Evolutionary conservation across 2,888 invertebrate genomes (phyloP), one percentile per base, ranked within the genome.

Genomic region (Yponomeuta evonymella): DNA sequence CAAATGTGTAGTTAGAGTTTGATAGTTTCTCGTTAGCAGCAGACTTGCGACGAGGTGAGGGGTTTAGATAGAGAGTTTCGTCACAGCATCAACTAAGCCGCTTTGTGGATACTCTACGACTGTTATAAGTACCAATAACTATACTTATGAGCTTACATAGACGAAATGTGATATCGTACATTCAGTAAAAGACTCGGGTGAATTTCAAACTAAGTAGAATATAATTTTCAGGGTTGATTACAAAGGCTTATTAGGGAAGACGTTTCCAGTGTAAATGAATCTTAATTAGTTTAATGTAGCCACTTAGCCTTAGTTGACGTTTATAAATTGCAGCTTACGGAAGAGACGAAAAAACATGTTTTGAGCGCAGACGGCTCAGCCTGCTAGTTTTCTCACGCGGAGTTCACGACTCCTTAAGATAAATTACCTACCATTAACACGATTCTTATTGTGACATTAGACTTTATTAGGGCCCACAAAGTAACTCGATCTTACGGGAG

Each of bases 11-110:
- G 83, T 81, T 79, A 75, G 79, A 88, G 85, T 89, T 89, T 86
- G 84, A 88, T 88, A 88, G 88, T 88, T 87, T 84, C 87, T 86
- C 85, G 86, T 88, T 88, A 88, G 81, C 75, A 79, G 80, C 75
- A 76, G 76, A 75, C 75, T 78, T 75, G 76, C 73, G 76, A 73
- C 73, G 75, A 73, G 75, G 73, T 75, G 36, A 5, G 48, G 69
- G 33, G 29, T 68, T 30, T 10, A 11, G 67, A 67, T 5, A 3
- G 15, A 30, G 29, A 36, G 67, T 67, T 9, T 67, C 36, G 67
- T 67, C 74, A 71, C 72, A 73, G 74, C 73, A 75, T 75, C 75
- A 74, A 76, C 73, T 80, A 83, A 84, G 81, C 79, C 78, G 80
- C 79, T 82, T 83, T 79, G 75, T 76, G 73, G 75, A 74, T 74